Evolutionary conservation across 2,888 invertebrate genomes (phyloP), one percentile per base, ranked within the genome.

Genomic region (Helleia helle): DNA sequence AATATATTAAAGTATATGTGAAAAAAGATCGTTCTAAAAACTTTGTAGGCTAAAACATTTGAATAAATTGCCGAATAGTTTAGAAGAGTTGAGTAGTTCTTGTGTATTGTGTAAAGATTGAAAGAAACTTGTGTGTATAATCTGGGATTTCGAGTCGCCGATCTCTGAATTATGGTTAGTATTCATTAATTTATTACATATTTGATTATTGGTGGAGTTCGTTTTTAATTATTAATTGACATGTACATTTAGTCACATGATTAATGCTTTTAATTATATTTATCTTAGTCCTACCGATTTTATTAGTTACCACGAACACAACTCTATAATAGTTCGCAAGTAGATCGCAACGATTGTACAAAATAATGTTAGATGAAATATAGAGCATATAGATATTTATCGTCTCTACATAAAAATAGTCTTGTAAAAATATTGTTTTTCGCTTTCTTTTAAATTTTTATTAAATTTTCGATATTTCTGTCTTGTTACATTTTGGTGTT

Each of bases 81-180:
- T 18, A 17, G 11, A 1, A 18, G 22, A 22, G 34, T 34, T 34
- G 11, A 13, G 28, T 7, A 22, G 34, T 34, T 34, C 18, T 46
- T 47, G 51, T 54, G 53, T 44, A 48, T 50, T 49, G 55, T 55
- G 55, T 45, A 47, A 50, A 48, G 51, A 49, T 51, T n/a, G n/a
- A n/a, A n/a, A n/a, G 48, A 51, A 50, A 44, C 45, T 55, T 54
- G 54, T 50, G 51, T 55, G 50, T 46, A 51, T 53, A 49, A 52
- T 51, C 52, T 58, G 50, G 55, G 54, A 55, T 55, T 53, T 54
- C 47, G 50, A 51, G 55, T 51, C 43, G 37, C 42, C 43, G 49
- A 44, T 51, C 51, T 49, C 51, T 51, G 50, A 50, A 48, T 47
- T 51, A 52, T 50, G 54, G 53, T 58, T 49, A 49, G 54, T 55